Conservation (phyloP, 2,888 invertebrate species). For the Napeogenes inachia region DNA sequence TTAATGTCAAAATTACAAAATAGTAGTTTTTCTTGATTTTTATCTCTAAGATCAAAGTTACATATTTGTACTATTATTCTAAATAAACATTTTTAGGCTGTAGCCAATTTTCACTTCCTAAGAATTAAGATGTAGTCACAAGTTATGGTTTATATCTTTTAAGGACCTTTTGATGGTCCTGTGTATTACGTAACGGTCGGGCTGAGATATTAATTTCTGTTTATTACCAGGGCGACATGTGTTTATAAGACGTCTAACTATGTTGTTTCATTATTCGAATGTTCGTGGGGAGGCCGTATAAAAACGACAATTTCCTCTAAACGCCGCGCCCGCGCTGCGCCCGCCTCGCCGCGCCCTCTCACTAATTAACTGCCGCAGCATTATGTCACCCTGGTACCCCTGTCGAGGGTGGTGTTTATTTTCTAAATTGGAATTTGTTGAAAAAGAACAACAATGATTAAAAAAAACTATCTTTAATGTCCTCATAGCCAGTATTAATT, state of each 20-base stretch:
- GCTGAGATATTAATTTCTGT: slow-evolving; percentile 65
- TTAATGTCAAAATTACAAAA: too few species aligned
- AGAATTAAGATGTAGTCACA: background rate
- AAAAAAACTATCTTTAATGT: slow-evolving; percentile 10
- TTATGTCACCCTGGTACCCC: slow-evolving; percentile 76
- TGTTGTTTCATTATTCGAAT: slow-evolving; percentile 72
- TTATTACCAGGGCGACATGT: slow-evolving; percentile 66
- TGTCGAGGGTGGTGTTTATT: slow-evolving; percentile 57
- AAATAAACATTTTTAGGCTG: too few species aligned
- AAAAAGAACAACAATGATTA: slow-evolving; percentile 15
- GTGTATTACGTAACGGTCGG: background rate
- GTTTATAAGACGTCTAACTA: slow-evolving; percentile 69
- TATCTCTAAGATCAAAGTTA: too few species aligned
- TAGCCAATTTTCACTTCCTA: too few species aligned
- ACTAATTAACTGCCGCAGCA: slow-evolving; percentile 74
- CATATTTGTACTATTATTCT: too few species aligned
- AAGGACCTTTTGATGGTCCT: slow-evolving; percentile 4
- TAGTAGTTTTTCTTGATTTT: too few species aligned
- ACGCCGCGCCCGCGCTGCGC: slow-evolving; percentile 74
- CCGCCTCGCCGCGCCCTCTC: slow-evolving; percentile 69
- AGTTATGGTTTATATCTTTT: too few species aligned
- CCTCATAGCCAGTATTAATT: background rate
- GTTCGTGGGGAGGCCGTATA: slow-evolving; percentile 68
- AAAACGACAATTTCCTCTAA: slow-evolving; percentile 77
- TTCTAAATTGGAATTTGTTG: slow-evolving; percentile 40